phyloP scores from a whole-genome alignment of 2,113 vertebrate genomes.

The Rhegmatorhina hoffmannsi region DNA sequence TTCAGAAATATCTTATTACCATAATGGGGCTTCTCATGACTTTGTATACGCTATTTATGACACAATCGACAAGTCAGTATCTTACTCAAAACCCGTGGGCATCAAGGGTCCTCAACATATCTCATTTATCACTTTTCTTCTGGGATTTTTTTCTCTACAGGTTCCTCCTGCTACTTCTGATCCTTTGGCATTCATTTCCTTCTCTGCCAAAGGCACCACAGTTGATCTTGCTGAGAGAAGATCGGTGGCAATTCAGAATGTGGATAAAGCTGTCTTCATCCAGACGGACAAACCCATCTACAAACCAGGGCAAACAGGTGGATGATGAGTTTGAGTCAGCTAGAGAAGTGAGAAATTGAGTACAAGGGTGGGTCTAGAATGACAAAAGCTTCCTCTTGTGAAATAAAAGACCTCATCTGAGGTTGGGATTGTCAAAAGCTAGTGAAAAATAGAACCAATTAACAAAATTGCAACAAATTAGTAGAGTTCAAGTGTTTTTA shows the following conservation, averaged over 20 bases:
- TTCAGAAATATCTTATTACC: background rate
- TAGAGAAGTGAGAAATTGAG: background rate
- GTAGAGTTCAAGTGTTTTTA: background rate
- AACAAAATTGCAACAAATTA: background rate
- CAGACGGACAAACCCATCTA: constrained; percentile 68
- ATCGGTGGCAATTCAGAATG: constrained; percentile 55
- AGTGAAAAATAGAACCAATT: background rate
- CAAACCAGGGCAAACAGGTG: constrained; percentile 65
- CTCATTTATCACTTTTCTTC: background rate
- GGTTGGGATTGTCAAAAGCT: background rate
- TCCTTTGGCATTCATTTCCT: constrained; percentile 62
- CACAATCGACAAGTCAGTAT: background rate
- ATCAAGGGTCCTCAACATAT: background rate
- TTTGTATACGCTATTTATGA: background rate
- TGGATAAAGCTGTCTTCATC: constrained; percentile 27
- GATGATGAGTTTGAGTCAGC: background rate
- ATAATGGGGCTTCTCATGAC: background rate
- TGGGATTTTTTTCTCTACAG: background rate
- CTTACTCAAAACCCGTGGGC: background rate
- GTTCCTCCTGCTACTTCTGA: constrained; percentile 41
- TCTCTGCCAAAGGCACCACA: constrained; percentile 49
- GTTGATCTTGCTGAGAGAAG: constrained; percentile 41
- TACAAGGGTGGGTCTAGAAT: background rate
- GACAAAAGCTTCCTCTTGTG: background rate
- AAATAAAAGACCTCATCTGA: background rate